Evolutionary conservation across 2,888 invertebrate species (phyloP), one percentile per base, ranked within the genome.

Genomic region (Drosophila fungiperda): DNA sequence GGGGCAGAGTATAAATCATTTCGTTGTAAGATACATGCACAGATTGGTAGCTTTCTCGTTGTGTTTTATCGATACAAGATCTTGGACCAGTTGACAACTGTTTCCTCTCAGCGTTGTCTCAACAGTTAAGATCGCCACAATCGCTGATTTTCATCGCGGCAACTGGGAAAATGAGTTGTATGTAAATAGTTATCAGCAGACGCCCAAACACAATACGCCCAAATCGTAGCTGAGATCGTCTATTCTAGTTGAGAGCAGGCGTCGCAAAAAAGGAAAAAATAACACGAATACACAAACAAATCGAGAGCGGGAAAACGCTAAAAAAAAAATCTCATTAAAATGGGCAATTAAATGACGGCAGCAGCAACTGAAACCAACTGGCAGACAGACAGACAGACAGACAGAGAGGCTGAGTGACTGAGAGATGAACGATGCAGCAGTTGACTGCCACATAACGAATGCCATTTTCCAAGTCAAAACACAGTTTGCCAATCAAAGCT

Each of bases 251-350:
- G 58, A 78, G 76, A 78, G 71, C 76, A 69, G 73, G 80, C 72
- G 73, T 64, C 69, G 80, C 80, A 66, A 69, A 74, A 66, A 68
- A 11, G 17, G 6, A 68, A 23, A 20, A 40, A 20, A 32, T 5
- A 49, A 23, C 38, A 45, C 15, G 20, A 7, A 45, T 20, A 20
- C 40, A 40, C 45, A 20, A 15, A 64, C 48, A 23, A 58, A 62
- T 48, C 52, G 61, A 53, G 67, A 66, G 73, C 68, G 58, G 73
- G 65, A 74, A 85, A 68, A 64, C 73, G 67, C 54, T 67, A 71
- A 45, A 23, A 45, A 40, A 77, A 80, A 90, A 90, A 90, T 78
- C 89, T 90, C 91, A 89, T 89, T 89, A 89, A 89, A 89, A 90
- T 86, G 81, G 78, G 91, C 89, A 89, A 90, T 89, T 90, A 89